phyloP scores from a whole-genome alignment of 2,113 vertebrate species.

The Rousettus leschenaultii region DNA sequence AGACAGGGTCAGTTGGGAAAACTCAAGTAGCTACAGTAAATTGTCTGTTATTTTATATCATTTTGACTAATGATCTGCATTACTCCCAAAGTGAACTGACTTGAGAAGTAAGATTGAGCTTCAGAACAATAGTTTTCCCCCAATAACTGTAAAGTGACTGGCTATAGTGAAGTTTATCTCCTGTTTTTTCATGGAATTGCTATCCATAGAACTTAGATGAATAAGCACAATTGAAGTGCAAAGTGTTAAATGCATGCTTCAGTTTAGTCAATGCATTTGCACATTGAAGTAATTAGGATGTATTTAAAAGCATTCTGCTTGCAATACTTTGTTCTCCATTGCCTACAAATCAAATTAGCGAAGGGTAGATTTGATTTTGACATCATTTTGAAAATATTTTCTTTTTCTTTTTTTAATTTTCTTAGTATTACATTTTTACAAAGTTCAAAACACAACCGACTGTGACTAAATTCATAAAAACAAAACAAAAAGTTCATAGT shows the following conservation, averaged over 20 bases:
- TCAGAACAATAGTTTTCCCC: neutral
- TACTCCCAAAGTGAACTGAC: constrained; percentile 34
- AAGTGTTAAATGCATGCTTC: constrained; percentile 80
- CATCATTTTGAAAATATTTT: constrained; percentile 89
- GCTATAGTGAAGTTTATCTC: constrained; percentile 4
- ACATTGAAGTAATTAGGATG: constrained; percentile 88
- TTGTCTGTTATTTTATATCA: constrained; percentile 44
- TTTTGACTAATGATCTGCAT: constrained; percentile 48
- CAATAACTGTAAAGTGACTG: neutral
- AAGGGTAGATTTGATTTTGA: constrained; percentile 87
- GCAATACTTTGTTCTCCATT: constrained; percentile 86
- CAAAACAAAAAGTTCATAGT: constrained; percentile 82
- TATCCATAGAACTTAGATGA: constrained; percentile 65
- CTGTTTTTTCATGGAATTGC: constrained; percentile 21
- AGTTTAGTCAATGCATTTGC: constrained; percentile 84
- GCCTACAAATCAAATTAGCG: constrained; percentile 87
- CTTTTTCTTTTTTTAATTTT: constrained; percentile 86
- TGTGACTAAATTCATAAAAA: constrained; percentile 86
- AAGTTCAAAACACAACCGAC: constrained; percentile 85
- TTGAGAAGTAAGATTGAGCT: constrained; percentile 28
- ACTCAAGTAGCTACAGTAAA: constrained; percentile 25
- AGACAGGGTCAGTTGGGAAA: neutral
- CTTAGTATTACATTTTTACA: constrained; percentile 85
- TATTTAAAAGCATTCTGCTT: constrained; percentile 87
- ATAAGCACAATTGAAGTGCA: constrained; percentile 69